A percentile compares a stretch with the other conserved stretches of the same genome.
phyloP scores from a whole-genome alignment of 2,113 vertebrate species.

The Platichthys stellatus region DNA sequence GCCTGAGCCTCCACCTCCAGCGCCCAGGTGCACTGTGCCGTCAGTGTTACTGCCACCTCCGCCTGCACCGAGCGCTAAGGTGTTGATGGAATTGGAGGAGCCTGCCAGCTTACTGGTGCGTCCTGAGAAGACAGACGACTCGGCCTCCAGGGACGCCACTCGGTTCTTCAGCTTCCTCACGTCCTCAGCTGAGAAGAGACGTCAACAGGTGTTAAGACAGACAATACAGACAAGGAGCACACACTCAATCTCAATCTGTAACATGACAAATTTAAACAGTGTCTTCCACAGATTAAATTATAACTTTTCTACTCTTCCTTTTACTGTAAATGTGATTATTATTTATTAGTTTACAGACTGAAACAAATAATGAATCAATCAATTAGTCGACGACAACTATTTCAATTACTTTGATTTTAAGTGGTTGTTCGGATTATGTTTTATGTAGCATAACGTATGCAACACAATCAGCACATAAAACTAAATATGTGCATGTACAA shows the following conservation, averaged over 20 bases:
- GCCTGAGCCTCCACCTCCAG: slow-evolving; percentile 1
- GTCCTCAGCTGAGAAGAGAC: slow-evolving; percentile 85
- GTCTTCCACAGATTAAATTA: neutral
- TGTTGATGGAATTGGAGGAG: slow-evolving; percentile 38
- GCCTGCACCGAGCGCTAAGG: neutral
- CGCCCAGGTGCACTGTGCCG: slow-evolving; percentile 39
- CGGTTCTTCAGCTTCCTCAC: slow-evolving; percentile 89
- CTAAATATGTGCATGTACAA: no score
- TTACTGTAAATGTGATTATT: neutral
- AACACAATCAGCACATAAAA: no score
- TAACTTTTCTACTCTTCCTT: neutral
- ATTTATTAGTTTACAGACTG: no score
- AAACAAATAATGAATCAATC: no score
- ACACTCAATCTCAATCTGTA: neutral
- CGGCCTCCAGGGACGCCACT: slow-evolving; percentile 83
- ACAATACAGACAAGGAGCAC: neutral
- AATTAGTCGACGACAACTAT: no score
- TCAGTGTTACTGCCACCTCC: slow-evolving; percentile 24
- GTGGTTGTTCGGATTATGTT: no score
- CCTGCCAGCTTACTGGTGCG: slow-evolving; percentile 31
- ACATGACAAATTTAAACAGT: neutral
- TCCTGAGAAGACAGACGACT: slow-evolving; percentile 20
- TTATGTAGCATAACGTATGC: no score
- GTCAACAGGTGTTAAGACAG: neutral
- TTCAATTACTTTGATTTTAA: no score